Conservation (phyloP, 1,140 invertebrate species). For the Ruditapes philippinarum region DNA sequence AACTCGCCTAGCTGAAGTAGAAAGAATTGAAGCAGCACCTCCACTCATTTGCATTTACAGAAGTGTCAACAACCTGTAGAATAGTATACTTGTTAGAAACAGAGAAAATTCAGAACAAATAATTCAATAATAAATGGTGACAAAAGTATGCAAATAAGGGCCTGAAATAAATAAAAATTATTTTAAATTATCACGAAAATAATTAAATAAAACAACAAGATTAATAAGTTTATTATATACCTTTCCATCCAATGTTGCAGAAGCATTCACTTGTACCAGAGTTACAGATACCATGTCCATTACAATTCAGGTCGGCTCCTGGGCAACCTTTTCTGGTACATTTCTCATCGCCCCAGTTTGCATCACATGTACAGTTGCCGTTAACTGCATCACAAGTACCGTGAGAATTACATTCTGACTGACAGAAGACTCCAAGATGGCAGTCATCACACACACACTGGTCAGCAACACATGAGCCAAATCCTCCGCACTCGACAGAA, state of each 20-base stretch:
- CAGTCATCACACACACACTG: constrained; percentile 79
- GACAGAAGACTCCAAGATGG: constrained; percentile 76
- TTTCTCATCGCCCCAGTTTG: constrained; percentile 74
- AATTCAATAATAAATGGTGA: too few species aligned
- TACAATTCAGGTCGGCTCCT: constrained; percentile 69
- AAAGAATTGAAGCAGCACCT: too few species aligned
- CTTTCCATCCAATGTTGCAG: constrained; percentile 80
- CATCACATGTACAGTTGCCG: constrained; percentile 72
- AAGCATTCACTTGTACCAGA: constrained; percentile 75
- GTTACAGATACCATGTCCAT: constrained; percentile 79
- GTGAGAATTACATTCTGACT: constrained; percentile 78
- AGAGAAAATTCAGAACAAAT: too few species aligned
- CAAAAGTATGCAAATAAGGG: too few species aligned
- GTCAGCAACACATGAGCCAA: constrained; percentile 72
- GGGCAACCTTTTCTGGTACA: constrained; percentile 78
- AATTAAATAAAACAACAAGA: too few species aligned
- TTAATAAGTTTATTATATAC: too few species aligned
- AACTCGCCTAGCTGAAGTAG: too few species aligned
- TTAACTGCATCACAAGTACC: constrained; percentile 68
- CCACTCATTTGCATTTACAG: too few species aligned
- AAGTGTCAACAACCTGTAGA: too few species aligned
- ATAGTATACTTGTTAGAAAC: too few species aligned
- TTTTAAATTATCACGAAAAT: too few species aligned
- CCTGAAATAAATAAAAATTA: too few species aligned
- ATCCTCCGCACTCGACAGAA: constrained; percentile 74